A percentile compares a stretch with the other conserved stretches of the same genome.
Conservation (phyloP, 37 sponge, comb jelly and placozoan genomes). For the Oscarella lobularis region DNA sequence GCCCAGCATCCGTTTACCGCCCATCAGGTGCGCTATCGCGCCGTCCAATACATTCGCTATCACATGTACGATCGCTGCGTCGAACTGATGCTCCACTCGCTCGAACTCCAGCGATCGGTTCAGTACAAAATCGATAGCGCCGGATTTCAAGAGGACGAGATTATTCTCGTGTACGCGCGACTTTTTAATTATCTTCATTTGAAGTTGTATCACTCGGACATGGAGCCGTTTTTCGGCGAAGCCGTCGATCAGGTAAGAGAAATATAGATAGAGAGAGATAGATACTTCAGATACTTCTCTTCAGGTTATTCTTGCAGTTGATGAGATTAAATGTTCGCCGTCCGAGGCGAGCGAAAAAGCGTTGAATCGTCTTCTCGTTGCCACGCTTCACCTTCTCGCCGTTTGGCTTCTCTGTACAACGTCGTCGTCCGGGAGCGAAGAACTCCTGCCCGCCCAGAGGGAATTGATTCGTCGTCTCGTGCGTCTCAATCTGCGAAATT, state of each 20-base stretch:
- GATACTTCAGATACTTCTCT: neutral
- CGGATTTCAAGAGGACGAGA: neutral
- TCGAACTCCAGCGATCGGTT: neutral
- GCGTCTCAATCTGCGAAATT: neutral
- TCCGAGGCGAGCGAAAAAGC: neutral
- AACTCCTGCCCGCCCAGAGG: too few species aligned
- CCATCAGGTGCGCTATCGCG: neutral
- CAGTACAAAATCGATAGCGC: neutral
- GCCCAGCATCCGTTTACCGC: neutral
- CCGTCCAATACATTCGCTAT: neutral
- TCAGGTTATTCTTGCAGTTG: too few species aligned
- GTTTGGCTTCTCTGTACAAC: neutral
- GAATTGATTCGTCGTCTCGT: neutral
- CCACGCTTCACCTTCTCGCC: neutral
- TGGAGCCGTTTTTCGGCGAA: neutral
- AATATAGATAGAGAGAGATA: neutral
- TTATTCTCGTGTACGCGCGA: neutral
- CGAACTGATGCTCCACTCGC: neutral
- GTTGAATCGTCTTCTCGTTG: neutral
- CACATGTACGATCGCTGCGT: neutral
- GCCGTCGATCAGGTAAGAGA: neutral
- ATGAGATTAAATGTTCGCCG: too few species aligned
- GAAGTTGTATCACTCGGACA: neutral
- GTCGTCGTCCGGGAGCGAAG: neutral
- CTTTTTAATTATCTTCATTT: neutral